Percentiles rank a stretch among this genome's conserved stretches.
These are phyloP conservation scores for Riparia riparia DNA, from an alignment of 2,113 vertebrate species.

Conservation along the genomic window DNA sequence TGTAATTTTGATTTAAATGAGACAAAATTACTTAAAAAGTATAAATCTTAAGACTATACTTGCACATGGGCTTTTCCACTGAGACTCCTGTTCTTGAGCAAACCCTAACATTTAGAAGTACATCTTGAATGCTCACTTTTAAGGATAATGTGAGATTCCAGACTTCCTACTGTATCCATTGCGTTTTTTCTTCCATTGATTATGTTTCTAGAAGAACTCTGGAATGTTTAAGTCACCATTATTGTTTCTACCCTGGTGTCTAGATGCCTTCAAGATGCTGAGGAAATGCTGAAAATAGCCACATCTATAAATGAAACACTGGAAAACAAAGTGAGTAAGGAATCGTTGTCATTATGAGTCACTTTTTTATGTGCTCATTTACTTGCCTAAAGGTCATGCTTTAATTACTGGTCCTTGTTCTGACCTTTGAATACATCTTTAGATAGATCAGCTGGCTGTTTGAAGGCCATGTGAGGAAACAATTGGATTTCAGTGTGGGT, in stretches of 20 bases:
- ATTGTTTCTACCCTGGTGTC: constrained; percentile 24
- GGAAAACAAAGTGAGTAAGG: constrained; percentile 83
- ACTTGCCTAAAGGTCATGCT: not conserved
- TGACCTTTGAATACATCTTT: not conserved
- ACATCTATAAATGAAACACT: constrained; percentile 83
- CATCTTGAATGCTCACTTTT: not conserved
- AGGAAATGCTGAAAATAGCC: constrained; percentile 87
- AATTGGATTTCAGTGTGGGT: not conserved
- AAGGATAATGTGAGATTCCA: not conserved
- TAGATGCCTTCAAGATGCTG: constrained; percentile 91
- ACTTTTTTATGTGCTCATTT: not conserved
- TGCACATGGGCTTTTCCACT: not conserved
- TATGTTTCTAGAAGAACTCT: not conserved
- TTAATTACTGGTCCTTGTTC: not conserved
- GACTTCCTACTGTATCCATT: not conserved
- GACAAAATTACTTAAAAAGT: not conserved
- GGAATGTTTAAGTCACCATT: not conserved
- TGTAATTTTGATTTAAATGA: not conserved
- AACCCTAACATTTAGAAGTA: not conserved
- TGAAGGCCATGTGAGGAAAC: not conserved
- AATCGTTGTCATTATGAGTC: not conserved
- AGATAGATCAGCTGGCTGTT: not conserved
- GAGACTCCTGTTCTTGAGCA: not conserved
- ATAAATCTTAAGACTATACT: not conserved
- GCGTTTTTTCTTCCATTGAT: not conserved